Evolutionary conservation across 2,888 invertebrate genomes (phyloP).

Genomic region (Laspeyria flexula): DNA sequence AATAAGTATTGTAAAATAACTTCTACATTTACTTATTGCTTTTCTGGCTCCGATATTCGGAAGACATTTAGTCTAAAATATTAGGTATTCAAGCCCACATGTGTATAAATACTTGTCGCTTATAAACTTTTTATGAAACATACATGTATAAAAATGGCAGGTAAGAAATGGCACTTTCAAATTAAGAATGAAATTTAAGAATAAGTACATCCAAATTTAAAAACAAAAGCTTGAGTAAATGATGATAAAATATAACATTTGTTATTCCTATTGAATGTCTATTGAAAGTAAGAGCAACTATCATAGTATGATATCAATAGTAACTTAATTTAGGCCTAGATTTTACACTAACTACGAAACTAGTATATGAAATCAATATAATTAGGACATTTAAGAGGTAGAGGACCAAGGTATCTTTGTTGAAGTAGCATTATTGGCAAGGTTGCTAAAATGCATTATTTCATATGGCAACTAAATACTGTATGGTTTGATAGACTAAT

Average conservation of each 20-base stretch:
- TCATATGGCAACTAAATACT: slow-evolving; percentile 44
- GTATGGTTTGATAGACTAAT: slow-evolving; percentile 8
- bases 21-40: slow-evolving; percentile 72
- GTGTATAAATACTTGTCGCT: slow-evolving; percentile 8
- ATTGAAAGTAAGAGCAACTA: slow-evolving; percentile 16
- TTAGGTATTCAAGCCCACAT: slow-evolving; percentile 33
- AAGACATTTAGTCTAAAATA: slow-evolving; percentile 65
- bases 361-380: slow-evolving; percentile 30
- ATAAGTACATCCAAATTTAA: slow-evolving; percentile 12
- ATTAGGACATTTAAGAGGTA: slow-evolving; percentile 47
- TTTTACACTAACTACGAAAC: slow-evolving; percentile 26
- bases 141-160: slow-evolving; percentile 7
- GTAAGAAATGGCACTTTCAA: slow-evolving; percentile 16
- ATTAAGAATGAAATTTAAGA: neutral
- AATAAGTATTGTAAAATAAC: slow-evolving; percentile 47
- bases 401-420: slow-evolving; percentile 50
- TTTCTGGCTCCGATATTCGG: slow-evolving; percentile 66
- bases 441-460: slow-evolving; percentile 31
- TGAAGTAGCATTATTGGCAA: slow-evolving; percentile 48
- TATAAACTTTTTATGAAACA: slow-evolving; percentile 4
- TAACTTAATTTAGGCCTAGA: slow-evolving; percentile 42
- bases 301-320: slow-evolving; percentile 24
- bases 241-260: slow-evolving; percentile 10
- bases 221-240: neutral
- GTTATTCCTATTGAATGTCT: slow-evolving; percentile 14